A percentile compares a stretch with the other conserved stretches of the same genome.
Evolutionary conservation across 2,888 invertebrate genomes (phyloP).

Genomic region (Geotrupes spiniger): DNA sequence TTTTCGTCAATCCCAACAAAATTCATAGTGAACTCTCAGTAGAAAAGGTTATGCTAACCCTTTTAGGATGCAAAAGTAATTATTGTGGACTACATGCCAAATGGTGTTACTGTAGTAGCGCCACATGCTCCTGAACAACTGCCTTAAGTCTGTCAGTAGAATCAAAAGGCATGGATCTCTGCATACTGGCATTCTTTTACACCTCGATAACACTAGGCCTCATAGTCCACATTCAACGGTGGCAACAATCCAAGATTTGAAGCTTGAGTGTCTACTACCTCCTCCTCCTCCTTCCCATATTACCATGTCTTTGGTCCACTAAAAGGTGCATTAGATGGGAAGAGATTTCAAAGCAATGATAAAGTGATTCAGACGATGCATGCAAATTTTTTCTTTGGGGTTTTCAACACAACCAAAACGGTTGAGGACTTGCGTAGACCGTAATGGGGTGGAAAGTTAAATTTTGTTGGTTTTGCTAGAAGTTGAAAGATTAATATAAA

Average conservation of each 20-base stretch:
- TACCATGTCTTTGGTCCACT: neutral
- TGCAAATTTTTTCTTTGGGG: neutral
- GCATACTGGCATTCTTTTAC: too few relatives aligned
- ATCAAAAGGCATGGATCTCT: too few relatives aligned
- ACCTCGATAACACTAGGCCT: too few relatives aligned
- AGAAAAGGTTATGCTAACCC: neutral
- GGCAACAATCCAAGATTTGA: neutral
- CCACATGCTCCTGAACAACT: neutral
- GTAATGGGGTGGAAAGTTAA: too few relatives aligned
- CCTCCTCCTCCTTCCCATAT: neutral
- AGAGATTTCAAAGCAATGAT: neutral
- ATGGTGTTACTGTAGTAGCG: neutral
- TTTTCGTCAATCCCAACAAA: neutral
- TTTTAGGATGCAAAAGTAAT: neutral
- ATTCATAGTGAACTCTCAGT: neutral
- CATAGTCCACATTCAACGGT: too few relatives aligned
- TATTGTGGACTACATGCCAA: neutral
- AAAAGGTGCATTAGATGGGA: neutral
- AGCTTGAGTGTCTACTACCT: too few relatives aligned
- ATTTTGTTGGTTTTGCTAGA: too few relatives aligned
- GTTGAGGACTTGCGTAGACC: neutral
- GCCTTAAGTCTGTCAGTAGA: too few relatives aligned
- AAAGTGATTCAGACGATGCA: neutral
- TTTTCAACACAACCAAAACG: neutral
- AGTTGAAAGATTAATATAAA: too few relatives aligned